Conservation (phyloP, 2,797 vertebrate genomes). For the Lepilemur septentrionalis region DNA sequence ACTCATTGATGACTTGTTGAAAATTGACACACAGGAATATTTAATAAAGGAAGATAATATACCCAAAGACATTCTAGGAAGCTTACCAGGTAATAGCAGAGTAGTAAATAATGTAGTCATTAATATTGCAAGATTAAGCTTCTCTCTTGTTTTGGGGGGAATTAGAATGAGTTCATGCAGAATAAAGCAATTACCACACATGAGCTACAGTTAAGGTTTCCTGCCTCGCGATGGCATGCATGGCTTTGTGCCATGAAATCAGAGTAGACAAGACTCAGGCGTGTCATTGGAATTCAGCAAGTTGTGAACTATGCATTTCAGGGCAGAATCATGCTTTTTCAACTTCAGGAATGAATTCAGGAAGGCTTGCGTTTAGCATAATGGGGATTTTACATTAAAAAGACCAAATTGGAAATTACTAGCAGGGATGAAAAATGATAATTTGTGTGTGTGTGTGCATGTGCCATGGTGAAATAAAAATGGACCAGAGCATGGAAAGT, state of each 20-base stretch:
- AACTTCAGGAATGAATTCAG: constrained; percentile 33
- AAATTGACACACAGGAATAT: background rate
- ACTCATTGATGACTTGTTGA: background rate
- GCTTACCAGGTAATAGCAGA: background rate
- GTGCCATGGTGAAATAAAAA: background rate
- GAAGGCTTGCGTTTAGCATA: background rate
- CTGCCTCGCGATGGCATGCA: background rate
- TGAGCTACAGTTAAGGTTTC: constrained; percentile 32
- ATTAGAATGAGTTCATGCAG: constrained; percentile 62
- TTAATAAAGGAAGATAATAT: background rate
- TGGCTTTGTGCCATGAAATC: constrained; percentile 61
- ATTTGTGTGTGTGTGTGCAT: background rate
- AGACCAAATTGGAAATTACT: background rate
- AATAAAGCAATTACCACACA: constrained; percentile 72
- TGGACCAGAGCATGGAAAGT: background rate
- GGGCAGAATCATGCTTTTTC: background rate
- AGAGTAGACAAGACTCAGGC: constrained; percentile 40
- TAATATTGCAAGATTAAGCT: constrained; percentile 47
- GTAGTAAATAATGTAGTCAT: constrained; percentile 1
- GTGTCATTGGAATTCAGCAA: constrained; percentile 22
- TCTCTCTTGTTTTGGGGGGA: constrained; percentile 49
- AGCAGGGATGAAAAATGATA: background rate
- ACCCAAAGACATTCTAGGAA: background rate
- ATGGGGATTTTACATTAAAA: background rate
- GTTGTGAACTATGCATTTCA: background rate